Conservation (phyloP, 2,888 invertebrate species). For the Drosophila melanosoma region DNA sequence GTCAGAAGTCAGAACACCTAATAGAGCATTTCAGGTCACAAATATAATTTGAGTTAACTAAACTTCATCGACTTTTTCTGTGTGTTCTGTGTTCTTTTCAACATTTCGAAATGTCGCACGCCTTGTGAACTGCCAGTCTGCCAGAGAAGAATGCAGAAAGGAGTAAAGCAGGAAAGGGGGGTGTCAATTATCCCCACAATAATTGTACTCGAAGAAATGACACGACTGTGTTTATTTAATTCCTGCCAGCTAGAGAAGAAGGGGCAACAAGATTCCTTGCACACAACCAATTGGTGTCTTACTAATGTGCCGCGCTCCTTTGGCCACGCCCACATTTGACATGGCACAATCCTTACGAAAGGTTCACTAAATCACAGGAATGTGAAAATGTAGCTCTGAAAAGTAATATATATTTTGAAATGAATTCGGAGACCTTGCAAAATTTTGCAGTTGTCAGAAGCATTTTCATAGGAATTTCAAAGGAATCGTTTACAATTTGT, state of each 20-base stretch:
- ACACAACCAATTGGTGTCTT: constrained; percentile 67
- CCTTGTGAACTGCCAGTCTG: constrained; percentile 25
- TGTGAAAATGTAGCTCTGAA: background rate
- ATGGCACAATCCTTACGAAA: background rate
- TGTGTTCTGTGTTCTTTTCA: constrained; percentile 32
- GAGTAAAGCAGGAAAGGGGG: too few relatives aligned
- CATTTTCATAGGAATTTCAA: background rate
- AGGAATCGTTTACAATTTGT: background rate
- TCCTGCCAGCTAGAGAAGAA: constrained; percentile 48
- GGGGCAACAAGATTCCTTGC: constrained; percentile 66
- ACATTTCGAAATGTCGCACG: constrained; percentile 65
- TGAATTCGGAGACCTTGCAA: background rate
- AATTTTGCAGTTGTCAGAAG: background rate
- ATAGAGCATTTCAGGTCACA: constrained; percentile 37
- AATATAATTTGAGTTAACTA: constrained; percentile 41
- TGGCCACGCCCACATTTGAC: background rate
- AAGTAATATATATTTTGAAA: background rate
- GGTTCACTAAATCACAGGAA: background rate
- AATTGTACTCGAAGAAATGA: constrained; percentile 3
- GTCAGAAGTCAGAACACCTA: constrained; percentile 33
- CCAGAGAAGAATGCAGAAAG: background rate
- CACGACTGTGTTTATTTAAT: constrained; percentile 56
- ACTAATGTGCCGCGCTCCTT: constrained; percentile 34
- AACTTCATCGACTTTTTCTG: constrained; percentile 23
- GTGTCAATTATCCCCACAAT: constrained; percentile 3